Percentiles rank a stretch among this genome's conserved stretches.
Evolutionary conservation across 2,113 vertebrate species (phyloP).

Genomic region (Corynorhinus townsendii): DNA sequence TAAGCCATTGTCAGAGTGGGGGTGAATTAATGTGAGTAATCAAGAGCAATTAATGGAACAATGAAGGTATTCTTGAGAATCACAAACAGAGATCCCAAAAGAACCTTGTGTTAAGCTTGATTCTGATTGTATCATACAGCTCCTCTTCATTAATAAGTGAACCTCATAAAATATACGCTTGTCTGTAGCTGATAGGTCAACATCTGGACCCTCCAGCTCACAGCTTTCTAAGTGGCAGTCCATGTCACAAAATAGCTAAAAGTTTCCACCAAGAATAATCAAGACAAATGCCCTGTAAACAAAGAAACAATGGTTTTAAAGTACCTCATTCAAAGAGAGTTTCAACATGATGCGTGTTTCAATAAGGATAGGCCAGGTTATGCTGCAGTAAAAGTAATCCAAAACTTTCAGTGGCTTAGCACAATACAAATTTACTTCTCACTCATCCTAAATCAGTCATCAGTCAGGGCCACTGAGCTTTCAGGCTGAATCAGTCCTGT

Average conservation of each 20-base stretch:
- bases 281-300: constrained; percentile 18
- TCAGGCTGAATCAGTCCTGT: background rate
- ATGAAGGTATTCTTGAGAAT: background rate
- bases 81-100: constrained; percentile 22
- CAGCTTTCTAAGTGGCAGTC: background rate
- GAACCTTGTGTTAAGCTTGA: background rate
- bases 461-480: background rate
- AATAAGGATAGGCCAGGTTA: background rate
- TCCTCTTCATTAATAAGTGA: constrained; percentile 42
- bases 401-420: background rate
- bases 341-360: background rate
- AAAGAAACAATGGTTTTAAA: background rate
- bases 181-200: background rate
- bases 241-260: background rate
- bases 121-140: background rate
- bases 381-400: background rate
- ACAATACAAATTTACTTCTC: background rate
- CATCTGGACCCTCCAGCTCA: background rate
- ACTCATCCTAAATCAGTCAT: background rate
- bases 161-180: background rate
- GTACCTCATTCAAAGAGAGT: background rate
- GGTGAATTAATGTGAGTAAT: background rate
- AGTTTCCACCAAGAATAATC: background rate
- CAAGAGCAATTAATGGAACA: constrained; percentile 22
- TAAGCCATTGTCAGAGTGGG: background rate